Conservation (phyloP, 2,797 vertebrate genomes). For the Paramormyrops hopkinsi region DNA sequence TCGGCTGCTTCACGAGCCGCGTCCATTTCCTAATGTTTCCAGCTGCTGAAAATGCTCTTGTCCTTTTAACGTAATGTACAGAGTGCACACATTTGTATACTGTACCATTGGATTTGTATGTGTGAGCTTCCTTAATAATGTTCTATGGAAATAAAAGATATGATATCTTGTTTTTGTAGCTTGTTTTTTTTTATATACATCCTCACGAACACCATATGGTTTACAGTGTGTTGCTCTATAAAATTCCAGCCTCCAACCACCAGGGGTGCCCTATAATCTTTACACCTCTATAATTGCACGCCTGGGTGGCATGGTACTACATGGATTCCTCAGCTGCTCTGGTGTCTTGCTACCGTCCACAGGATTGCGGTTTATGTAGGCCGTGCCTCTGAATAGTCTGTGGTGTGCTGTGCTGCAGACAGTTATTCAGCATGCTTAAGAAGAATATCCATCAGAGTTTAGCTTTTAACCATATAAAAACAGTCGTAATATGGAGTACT, state of each 20-base stretch:
- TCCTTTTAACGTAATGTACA: conserved; percentile 5
- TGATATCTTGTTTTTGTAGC: neutral
- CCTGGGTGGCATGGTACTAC: neutral
- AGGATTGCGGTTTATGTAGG: neutral
- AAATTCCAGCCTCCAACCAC: neutral
- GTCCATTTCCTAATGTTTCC: neutral
- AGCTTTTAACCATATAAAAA: neutral
- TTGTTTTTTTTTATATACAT: neutral
- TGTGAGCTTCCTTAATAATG: conserved; percentile 3
- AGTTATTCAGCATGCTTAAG: neutral
- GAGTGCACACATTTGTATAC: conserved; percentile 23
- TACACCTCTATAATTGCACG: neutral
- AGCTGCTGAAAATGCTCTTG: neutral
- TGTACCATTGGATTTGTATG: conserved; percentile 36
- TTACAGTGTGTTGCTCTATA: neutral
- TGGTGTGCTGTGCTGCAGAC: neutral
- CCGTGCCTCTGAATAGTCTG: neutral
- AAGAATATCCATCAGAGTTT: neutral
- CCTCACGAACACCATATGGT: neutral
- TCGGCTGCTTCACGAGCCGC: neutral
- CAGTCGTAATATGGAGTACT: neutral
- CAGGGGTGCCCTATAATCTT: neutral
- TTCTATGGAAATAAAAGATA: conserved; percentile 13
- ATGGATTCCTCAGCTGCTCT: neutral
- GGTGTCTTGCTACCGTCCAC: neutral